Evolutionary conservation across 2,797 vertebrate species (phyloP).

Genomic region (Capromys pilorides): DNA sequence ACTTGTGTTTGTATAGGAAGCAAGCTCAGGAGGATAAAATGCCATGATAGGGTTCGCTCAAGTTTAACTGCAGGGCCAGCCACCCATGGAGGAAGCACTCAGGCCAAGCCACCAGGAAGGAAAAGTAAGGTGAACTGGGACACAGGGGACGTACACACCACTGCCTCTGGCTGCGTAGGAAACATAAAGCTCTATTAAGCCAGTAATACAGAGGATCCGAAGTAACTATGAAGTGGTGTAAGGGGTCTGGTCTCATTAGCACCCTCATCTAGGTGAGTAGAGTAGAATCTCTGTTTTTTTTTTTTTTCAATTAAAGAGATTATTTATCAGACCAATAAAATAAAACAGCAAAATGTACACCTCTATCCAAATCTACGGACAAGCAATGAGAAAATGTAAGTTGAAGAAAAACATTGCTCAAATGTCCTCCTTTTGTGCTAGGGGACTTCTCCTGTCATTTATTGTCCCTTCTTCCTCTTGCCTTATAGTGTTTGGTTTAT

Average conservation of each 20-base stretch:
- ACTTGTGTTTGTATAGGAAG: conserved; percentile 25
- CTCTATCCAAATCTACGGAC: background rate
- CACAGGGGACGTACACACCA: background rate
- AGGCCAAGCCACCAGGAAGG: conserved; percentile 4
- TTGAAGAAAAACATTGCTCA: background rate
- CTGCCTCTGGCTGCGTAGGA: background rate
- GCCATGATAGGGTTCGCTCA: background rate
- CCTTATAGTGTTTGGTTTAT: background rate
- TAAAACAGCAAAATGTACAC: background rate
- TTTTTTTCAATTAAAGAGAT: conserved; percentile 80
- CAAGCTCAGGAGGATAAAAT: background rate
- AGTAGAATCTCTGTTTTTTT: background rate
- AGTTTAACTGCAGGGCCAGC: background rate
- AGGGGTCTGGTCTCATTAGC: conserved; percentile 64
- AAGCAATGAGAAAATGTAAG: background rate
- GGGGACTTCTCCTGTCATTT: background rate
- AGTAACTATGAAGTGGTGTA: conserved; percentile 96
- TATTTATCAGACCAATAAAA: conserved; percentile 75
- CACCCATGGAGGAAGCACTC: background rate
- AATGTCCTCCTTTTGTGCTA: background rate
- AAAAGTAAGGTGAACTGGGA: conserved; percentile 34
- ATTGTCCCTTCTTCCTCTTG: background rate
- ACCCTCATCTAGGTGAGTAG: conserved; percentile 46
- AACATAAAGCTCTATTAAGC: conserved; percentile 4
- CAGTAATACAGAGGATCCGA: conserved; percentile 89